These are phyloP conservation scores for Phocoena sinus DNA, from an alignment of 2,113 vertebrate genomes.

Conservation along the genomic window DNA sequence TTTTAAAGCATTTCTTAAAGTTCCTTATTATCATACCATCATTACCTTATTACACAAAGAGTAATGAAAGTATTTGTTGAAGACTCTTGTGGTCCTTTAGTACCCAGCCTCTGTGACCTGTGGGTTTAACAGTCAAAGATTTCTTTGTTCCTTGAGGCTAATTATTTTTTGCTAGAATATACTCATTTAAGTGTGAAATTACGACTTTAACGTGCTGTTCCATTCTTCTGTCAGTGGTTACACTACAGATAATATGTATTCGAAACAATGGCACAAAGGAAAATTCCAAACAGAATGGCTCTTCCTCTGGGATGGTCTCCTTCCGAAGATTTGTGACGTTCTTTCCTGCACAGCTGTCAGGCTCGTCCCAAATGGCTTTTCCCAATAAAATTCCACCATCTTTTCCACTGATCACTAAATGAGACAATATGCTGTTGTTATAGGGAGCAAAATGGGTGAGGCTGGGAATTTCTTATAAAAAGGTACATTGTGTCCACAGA, in stretches of 20 bases:
- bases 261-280: constrained; percentile 46
- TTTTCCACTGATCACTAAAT: constrained; percentile 5
- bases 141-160: constrained; percentile 16
- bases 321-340: neutral
- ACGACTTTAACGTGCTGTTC: constrained; percentile 1
- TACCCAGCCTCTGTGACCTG: neutral
- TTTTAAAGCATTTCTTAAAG: neutral
- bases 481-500: neutral
- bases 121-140: neutral
- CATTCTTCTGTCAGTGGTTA: neutral
- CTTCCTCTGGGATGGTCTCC: constrained; percentile 43
- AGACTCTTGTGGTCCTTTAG: neutral
- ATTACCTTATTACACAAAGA: neutral
- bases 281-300: constrained; percentile 1
- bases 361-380: constrained; percentile 27
- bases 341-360: constrained; percentile 55
- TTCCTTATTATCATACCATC: neutral
- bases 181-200: constrained; percentile 25
- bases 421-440: constrained; percentile 27
- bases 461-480: neutral
- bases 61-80: neutral
- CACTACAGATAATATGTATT: neutral
- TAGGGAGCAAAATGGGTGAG: neutral
- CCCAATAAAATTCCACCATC: neutral
- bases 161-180: constrained; percentile 48